Evolutionary conservation across 2,113 vertebrate species (phyloP).

Genomic region (Amphiprion ocellaris): DNA sequence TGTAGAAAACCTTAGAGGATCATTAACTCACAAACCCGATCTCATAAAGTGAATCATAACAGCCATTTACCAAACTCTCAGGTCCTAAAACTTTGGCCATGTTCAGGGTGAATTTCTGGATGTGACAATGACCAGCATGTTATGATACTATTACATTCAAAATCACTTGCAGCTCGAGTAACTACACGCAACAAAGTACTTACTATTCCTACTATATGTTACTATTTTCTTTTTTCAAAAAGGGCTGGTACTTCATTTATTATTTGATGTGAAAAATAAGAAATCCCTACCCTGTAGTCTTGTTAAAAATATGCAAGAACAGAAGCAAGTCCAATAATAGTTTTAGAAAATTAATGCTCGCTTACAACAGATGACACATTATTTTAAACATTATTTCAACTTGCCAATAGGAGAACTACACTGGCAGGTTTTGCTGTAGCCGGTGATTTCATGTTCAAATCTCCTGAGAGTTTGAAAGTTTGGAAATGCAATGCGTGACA

Average conservation of each 20-base stretch:
- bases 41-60: slow-evolving; percentile 53
- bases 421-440: neutral
- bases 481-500: no score
- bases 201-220: slow-evolving; percentile 47
- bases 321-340: slow-evolving; percentile 29
- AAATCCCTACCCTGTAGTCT: slow-evolving; percentile 13
- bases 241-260: slow-evolving; percentile 76
- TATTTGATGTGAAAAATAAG: slow-evolving; percentile 28
- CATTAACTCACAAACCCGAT: slow-evolving; percentile 42
- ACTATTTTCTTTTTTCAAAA: slow-evolving; percentile 53
- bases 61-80: slow-evolving; percentile 80
- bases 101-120: slow-evolving; percentile 72
- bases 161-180: slow-evolving; percentile 24
- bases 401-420: neutral
- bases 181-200: slow-evolving; percentile 28
- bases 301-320: slow-evolving; percentile 62
- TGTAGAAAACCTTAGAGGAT: neutral
- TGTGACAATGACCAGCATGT: slow-evolving; percentile 67
- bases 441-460: neutral
- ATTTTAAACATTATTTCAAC: slow-evolving; percentile 16
- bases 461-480: slow-evolving; percentile 5
- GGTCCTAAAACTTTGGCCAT: slow-evolving; percentile 71
- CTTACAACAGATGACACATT: slow-evolving; percentile 2
- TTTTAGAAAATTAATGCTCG: slow-evolving; percentile 19
- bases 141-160: slow-evolving; percentile 33